Conservation (phyloP, 2,113 vertebrate genomes). For the Polyodon spathula region DNA sequence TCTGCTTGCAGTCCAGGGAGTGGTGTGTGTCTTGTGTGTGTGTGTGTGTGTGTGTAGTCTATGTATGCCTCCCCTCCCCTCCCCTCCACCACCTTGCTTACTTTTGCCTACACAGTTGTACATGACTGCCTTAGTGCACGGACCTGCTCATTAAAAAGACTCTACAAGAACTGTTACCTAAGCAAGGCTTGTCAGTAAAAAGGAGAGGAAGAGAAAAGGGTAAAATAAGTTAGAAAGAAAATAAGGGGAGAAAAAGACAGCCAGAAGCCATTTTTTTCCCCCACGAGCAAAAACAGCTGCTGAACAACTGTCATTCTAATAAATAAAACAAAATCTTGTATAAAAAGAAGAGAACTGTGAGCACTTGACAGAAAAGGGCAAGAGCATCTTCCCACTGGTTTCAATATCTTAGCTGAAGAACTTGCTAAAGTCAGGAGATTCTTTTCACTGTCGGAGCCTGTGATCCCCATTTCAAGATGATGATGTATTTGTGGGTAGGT, state of each 20-base stretch:
- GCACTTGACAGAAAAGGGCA: conserved; percentile 62
- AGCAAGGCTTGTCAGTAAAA: conserved; percentile 52
- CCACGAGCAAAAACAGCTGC: conserved; percentile 57
- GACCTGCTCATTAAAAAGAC: conserved; percentile 70
- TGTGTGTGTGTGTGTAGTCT: background rate
- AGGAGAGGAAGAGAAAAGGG: conserved; percentile 31
- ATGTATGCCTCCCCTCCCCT: background rate
- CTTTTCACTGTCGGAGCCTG: conserved; percentile 60
- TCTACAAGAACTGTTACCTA: conserved; percentile 70
- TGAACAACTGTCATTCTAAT: conserved; percentile 60
- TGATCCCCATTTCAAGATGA: conserved; percentile 73
- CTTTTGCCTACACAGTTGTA: conserved; percentile 35
- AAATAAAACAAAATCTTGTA: conserved; percentile 51
- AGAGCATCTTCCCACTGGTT: conserved; percentile 59
- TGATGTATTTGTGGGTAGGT: conserved; percentile 94
- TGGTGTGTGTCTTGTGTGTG: background rate
- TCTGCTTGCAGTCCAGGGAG: background rate
- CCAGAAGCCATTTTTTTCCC: conserved; percentile 49
- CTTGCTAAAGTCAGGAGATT: conserved; percentile 72
- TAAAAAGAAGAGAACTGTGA: conserved; percentile 56
- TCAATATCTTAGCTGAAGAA: conserved; percentile 64
- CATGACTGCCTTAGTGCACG: conserved; percentile 58
- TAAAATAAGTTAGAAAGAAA: conserved; percentile 17
- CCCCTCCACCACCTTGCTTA: conserved; percentile 15
- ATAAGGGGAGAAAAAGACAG: conserved; percentile 43